Base-by-base conservation (phyloP, 64 coral and sea anemone genomes). In the Montipora sp. region DNA sequence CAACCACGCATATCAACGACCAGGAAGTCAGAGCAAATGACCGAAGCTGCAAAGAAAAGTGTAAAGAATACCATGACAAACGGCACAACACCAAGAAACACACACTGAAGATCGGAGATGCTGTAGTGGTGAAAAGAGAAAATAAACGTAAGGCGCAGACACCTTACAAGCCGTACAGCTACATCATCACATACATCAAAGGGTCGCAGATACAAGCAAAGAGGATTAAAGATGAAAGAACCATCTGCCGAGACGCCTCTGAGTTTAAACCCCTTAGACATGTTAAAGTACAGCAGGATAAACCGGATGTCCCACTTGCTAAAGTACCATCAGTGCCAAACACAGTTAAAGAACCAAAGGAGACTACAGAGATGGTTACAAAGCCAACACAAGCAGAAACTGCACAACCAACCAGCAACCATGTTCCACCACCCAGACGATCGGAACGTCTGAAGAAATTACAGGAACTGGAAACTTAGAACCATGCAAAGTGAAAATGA, bases 61-160 rank as follows among this genome's bases (percentile, higher is more conserved):
- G 63, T 66, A 93, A 93, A 74, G 36, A 65, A 72, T 90, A 90
- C 74, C 87, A 96, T n/a, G 90, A 93, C 60, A 65, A 96, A 79
- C 22, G 48, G 46, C 78, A 90, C 58, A 92, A 77, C 46, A 71
- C 83, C 36, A 77, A 44, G 44, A 13, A 45, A 16, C 27, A 46
- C 8, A 77, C 9, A 44, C 45, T 95, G 19, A 80, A 80, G 60
- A 44, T 51, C 4, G 83, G 81, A 61, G 81, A 91, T 24, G 77
- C 89, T 8, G 79, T 89, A 18, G 10, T 92, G 3, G 84, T 92
- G 15, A 95, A 95, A 45, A 61, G 55, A 73, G 90, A 92, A 9
- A 88, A 51, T 10, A 95, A 53, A 53, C 4, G 8, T 5, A 95
- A 91, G 53, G 86, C 70, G 76, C 60, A 96, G 14, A 93, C 90